Conservation (phyloP, 1,140 invertebrate genomes). For the Campoletis sonorensis region DNA sequence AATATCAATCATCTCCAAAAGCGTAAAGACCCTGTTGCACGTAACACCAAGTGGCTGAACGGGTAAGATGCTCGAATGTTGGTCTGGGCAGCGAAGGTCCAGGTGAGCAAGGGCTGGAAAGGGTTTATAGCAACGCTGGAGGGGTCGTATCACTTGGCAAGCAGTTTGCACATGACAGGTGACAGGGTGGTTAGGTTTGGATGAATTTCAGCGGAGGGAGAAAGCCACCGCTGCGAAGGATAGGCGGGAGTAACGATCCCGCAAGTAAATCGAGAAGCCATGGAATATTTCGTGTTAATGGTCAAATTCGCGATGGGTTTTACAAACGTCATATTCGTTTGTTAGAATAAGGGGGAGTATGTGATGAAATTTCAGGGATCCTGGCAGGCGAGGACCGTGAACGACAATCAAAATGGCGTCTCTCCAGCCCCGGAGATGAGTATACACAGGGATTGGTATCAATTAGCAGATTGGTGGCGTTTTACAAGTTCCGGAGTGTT, state of each 20-base stretch:
- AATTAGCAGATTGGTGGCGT: slow-evolving; percentile 33
- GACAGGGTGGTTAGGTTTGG: not conserved
- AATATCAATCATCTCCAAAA: no score
- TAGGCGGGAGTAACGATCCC: slow-evolving; percentile 28
- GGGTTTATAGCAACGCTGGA: slow-evolving; percentile 7
- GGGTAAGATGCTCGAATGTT: no score
- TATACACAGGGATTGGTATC: not conserved
- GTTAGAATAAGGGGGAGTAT: not conserved
- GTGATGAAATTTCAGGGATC: not conserved
- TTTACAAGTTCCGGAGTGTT: slow-evolving; percentile 21
- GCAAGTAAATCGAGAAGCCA: slow-evolving; percentile 11
- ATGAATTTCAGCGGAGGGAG: not conserved
- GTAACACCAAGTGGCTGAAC: no score
- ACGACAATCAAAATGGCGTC: slow-evolving; percentile 12
- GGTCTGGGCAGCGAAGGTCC: no score
- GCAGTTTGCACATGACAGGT: slow-evolving; percentile 42
- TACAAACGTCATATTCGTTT: slow-evolving; percentile 26
- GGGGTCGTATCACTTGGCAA: slow-evolving; percentile 34
- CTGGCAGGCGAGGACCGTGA: not conserved
- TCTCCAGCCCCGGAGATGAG: not conserved
- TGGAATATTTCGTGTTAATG: slow-evolving; percentile 26
- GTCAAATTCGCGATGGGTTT: slow-evolving; percentile 9
- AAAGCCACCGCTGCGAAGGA: not conserved
- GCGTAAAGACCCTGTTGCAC: no score
- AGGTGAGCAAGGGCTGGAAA: slow-evolving; percentile 31